Evolutionary conservation across 2,113 vertebrate species (phyloP).

Genomic region (Platichthys stellatus): DNA sequence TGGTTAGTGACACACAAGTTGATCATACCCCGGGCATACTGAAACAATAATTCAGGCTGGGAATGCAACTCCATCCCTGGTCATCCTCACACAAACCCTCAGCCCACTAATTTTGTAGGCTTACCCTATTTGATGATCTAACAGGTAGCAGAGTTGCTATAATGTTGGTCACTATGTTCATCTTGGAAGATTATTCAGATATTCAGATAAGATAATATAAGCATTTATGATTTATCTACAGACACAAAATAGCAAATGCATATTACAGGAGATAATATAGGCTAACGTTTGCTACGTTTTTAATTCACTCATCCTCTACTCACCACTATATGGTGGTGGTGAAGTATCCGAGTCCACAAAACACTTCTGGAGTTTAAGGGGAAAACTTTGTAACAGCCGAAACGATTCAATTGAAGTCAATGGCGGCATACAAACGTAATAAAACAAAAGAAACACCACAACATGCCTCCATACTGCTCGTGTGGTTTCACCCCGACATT

Average conservation of each 20-base stretch:
- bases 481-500: no score
- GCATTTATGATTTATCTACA: background rate
- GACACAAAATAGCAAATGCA: background rate
- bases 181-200: background rate
- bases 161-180: background rate
- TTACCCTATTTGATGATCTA: background rate
- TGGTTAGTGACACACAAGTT: conserved; percentile 51
- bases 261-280: background rate
- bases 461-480: no score
- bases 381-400: no score
- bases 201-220: background rate
- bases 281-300: background rate
- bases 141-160: background rate
- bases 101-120: background rate
- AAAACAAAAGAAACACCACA: no score
- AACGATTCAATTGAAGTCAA: no score
- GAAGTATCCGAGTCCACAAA: no score
- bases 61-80: background rate
- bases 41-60: background rate
- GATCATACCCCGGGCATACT: conserved; percentile 3
- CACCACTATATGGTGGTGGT: no score
- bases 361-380: no score
- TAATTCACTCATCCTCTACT: no score
- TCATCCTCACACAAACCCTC: background rate
- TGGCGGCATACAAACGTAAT: no score